Conservation (phyloP, 2,113 vertebrate species). For the Ictalurus punctatus region DNA sequence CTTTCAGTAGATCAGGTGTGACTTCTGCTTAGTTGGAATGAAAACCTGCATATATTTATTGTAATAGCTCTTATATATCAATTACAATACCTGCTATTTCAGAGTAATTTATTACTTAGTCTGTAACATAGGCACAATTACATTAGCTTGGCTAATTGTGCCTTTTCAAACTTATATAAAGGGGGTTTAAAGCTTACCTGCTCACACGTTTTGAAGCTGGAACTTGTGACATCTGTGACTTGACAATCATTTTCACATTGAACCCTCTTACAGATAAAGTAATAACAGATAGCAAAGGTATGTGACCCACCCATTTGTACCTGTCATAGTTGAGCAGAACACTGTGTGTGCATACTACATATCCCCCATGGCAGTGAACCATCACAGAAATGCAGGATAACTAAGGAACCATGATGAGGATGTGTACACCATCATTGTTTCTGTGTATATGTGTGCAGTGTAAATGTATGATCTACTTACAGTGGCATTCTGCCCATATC, state of each 20-base stretch:
- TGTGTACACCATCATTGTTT: conserved; percentile 13
- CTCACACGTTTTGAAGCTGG: background rate
- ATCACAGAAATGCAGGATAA: conserved; percentile 21
- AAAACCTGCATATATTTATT: background rate
- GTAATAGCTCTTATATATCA: background rate
- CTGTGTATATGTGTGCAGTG: conserved; percentile 1
- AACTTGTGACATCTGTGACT: background rate
- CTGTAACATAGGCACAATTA: background rate
- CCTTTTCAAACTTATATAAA: background rate
- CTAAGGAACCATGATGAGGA: background rate
- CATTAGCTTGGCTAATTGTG: background rate
- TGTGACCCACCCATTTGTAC: background rate
- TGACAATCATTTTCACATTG: background rate
- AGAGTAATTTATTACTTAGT: background rate
- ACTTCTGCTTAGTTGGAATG: background rate
- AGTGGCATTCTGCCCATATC: background rate
- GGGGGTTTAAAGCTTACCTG: background rate
- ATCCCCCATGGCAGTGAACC: conserved; percentile 24
- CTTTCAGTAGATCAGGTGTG: background rate
- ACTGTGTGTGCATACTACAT: conserved; percentile 53
- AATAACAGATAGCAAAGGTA: no score
- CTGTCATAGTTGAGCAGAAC: conserved; percentile 34
- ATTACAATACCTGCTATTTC: background rate
- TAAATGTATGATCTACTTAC: conserved; percentile 17
- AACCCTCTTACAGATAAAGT: background rate